phyloP scores from a whole-genome alignment of 2,113 vertebrate genomes.

The Pelecanoides urinatrix region DNA sequence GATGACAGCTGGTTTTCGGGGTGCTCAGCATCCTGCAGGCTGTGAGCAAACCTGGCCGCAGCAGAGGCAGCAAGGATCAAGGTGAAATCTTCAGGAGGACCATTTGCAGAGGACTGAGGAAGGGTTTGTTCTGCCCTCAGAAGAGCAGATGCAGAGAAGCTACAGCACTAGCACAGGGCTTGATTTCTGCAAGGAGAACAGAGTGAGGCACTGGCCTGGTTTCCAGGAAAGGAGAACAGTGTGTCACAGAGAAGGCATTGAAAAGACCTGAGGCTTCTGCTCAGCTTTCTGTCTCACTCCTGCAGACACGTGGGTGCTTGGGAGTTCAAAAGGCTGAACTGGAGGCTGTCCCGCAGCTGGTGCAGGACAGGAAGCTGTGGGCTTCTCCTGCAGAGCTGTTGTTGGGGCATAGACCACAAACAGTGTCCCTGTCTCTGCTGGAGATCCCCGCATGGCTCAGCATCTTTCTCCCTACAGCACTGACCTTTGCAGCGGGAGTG shows the following conservation, averaged over 20 bases:
- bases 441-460: background rate
- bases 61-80: background rate
- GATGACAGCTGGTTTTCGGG: background rate
- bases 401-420: background rate
- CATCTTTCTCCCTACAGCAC: background rate
- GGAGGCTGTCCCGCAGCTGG: background rate
- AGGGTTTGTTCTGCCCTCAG: background rate
- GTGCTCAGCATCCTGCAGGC: background rate
- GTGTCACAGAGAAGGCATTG: constrained; percentile 48
- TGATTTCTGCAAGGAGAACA: constrained; percentile 15
- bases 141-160: background rate
- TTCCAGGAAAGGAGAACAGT: constrained; percentile 65
- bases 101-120: background rate
- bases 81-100: background rate
- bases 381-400: background rate
- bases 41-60: background rate
- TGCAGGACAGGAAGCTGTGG: background rate
- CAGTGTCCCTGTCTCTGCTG: background rate
- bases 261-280: constrained; percentile 46
- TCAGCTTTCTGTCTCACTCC: constrained; percentile 19
- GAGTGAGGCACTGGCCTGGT: constrained; percentile 45
- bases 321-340: constrained; percentile 23
- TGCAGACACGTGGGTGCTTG: background rate
- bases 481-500: background rate
- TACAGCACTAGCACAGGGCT: background rate